These are phyloP conservation scores for Acanthopagrus latus DNA, from an alignment of 2,797 vertebrate species.

Conservation along the genomic window DNA sequence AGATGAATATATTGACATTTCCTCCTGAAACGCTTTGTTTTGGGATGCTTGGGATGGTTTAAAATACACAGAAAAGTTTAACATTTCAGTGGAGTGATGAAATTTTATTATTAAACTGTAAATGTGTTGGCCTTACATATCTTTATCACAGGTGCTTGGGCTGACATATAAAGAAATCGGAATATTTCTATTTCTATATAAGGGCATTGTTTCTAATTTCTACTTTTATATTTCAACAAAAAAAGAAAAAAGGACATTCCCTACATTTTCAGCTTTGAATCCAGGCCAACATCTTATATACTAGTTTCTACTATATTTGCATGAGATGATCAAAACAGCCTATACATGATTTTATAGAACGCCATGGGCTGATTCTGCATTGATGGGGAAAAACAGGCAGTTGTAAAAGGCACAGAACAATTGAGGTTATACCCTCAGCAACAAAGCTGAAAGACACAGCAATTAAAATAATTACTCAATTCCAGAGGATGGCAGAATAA, in stretches of 20 bases:
- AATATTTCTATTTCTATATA: neutral
- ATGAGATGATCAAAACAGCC: neutral
- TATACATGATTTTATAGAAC: slow-evolving; percentile 7
- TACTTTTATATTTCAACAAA: neutral
- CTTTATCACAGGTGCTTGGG: no score
- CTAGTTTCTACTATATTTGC: neutral
- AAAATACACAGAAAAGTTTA: no score
- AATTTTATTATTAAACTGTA: no score
- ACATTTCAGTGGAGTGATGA: no score
- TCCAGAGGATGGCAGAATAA: neutral
- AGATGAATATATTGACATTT: no score
- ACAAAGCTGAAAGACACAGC: slow-evolving; percentile 13
- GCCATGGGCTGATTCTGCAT: neutral
- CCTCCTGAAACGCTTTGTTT: no score
- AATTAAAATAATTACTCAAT: slow-evolving; percentile 26
- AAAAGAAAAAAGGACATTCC: neutral
- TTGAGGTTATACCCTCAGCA: slow-evolving; percentile 20
- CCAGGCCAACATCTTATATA: neutral
- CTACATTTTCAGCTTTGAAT: neutral
- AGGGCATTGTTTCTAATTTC: neutral
- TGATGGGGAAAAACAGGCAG: slow-evolving; percentile 16
- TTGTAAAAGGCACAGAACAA: slow-evolving; percentile 12
- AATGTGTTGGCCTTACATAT: no score
- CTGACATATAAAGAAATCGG: no score
- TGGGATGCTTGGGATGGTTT: no score